Base-by-base conservation (phyloP, 2,888 invertebrate genomes). In the Ctenicera cuprea region DNA sequence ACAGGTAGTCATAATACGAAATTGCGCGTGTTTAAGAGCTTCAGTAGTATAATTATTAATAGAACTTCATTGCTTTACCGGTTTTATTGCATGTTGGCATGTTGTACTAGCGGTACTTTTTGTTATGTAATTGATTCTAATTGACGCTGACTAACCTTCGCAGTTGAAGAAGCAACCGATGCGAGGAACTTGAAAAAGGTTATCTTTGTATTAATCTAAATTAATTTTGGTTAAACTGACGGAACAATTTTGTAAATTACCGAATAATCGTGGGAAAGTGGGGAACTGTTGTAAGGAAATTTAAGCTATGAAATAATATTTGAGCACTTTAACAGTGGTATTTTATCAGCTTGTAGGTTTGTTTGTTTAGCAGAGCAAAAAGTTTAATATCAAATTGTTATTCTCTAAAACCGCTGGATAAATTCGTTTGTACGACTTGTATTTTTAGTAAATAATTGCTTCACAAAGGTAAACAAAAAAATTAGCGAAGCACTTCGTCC, bases 81-180 rank as follows among this genome's bases (percentile, higher is more conserved):
- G 54, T 22, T 54, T 54, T 54, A 30, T 54, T 54, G 33, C 33
- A 14, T 37, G 33, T 30, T 57, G 54, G 54, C n/a, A 54, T 54
- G 57, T 37, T 12, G 14, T 54, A 18, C 20, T 59, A 59, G 59
- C 59, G 59, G 59, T 59, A 59, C 59, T 59, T 59, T 59, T 59
- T 59, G 38, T 38, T 18, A 37, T 59, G 59, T 41, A 59, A 59
- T 59, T 59, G 59, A 37, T 20, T 59, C 20, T 59, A 38, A 38
- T 59, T 59, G 37, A 57, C 11, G 20, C 26, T 52, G 52, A 26
- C 52, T 52, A 52, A n/a, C n/a, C 22, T 22, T 52, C 22, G 14
- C 14, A 57, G 20, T 57, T 57, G 33, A 57, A 57, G 54, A 57
- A 14, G 54, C 33, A 2, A 26, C n/a, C 33, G 5, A 4, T 33